These are phyloP conservation scores for Tinea trinotella DNA, from an alignment of 2,888 invertebrate genomes.

Conservation along the genomic window DNA sequence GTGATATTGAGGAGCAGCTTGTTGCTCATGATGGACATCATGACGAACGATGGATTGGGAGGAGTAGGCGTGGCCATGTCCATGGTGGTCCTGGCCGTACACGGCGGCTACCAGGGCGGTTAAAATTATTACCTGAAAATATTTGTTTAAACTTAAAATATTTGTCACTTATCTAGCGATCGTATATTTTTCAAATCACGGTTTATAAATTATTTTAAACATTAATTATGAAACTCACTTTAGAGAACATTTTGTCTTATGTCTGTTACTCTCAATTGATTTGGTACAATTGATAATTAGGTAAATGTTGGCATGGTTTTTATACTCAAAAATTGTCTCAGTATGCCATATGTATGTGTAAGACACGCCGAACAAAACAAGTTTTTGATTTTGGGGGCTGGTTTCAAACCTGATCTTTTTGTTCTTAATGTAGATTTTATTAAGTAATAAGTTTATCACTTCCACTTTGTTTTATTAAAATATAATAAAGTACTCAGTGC, in stretches of 20 bases:
- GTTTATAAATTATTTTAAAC: neutral
- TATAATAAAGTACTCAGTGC: neutral
- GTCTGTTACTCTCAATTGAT: neutral
- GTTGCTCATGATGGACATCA: slow-evolving; percentile 29
- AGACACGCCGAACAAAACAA: slow-evolving; percentile 6
- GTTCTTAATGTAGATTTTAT: neutral
- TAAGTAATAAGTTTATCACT: too few species aligned
- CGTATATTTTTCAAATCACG: slow-evolving; percentile 3
- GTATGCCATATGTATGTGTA: slow-evolving; percentile 3
- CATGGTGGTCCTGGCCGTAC: slow-evolving; percentile 25
- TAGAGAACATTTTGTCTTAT: neutral
- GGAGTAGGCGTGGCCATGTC: slow-evolving; percentile 49
- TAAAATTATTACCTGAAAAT: neutral
- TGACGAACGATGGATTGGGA: slow-evolving; percentile 49
- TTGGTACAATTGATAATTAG: neutral
- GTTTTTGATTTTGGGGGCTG: slow-evolving; percentile 1
- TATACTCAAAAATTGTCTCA: slow-evolving; percentile 8
- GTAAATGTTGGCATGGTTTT: slow-evolving; percentile 2
- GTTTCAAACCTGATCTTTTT: neutral
- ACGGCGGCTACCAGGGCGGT: slow-evolving; percentile 3
- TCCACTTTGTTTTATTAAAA: too few species aligned
- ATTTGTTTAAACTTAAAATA: neutral
- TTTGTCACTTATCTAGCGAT: neutral
- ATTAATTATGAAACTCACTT: slow-evolving; percentile 2
- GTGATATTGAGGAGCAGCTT: slow-evolving; percentile 26